Evolutionary conservation across 2,888 invertebrate species (phyloP), one percentile per base, ranked within the genome.

Genomic region (Athetis lepigone): DNA sequence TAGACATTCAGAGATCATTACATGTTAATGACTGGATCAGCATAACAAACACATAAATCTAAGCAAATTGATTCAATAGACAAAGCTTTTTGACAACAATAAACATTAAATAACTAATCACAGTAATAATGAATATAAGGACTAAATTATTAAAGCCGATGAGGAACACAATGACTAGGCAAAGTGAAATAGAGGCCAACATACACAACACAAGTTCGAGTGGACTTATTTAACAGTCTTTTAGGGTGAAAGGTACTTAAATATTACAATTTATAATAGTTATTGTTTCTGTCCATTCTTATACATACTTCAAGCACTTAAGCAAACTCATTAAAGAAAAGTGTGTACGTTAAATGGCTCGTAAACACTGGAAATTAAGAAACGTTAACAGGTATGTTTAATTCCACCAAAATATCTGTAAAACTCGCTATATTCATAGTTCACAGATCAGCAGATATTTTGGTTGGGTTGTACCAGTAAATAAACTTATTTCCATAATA

Each of bases 161-260:
- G 29, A 77, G 64, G 70, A 79, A 73, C 64, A 71, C 61, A 69
- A 75, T 47, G 40, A 67, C 47, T 46, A 70, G 49, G 50, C 63
- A 62, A 62, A 79, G 65, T 72, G 67, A 75, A 75, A 68, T 55
- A 81, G 70, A 85, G 70, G 82, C 82, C 69, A 82, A 76, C 46
- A 61, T 63, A 81, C 86, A 87, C 86, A 89, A 91, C 88, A 72
- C 83, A 88, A 84, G 82, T 83, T 85, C 46, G 63, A 84, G 70
- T 87, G 88, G 89, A 90, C 92, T 88, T 90, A 91, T 79, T 81
- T 89, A 88, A 88, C 92, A 92, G 91, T 92, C 92, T 92, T 92
- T 76, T 85, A 87, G 85, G 87, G 85, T 88, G 77, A 88, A 87
- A 82, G 64, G 70, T 82, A 85, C 74, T 73, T 71, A 80, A 70